Evolutionary conservation across 1,140 invertebrate species (phyloP), one percentile per base, ranked within the genome.

Genomic region (Wasmannia auropunctata): DNA sequence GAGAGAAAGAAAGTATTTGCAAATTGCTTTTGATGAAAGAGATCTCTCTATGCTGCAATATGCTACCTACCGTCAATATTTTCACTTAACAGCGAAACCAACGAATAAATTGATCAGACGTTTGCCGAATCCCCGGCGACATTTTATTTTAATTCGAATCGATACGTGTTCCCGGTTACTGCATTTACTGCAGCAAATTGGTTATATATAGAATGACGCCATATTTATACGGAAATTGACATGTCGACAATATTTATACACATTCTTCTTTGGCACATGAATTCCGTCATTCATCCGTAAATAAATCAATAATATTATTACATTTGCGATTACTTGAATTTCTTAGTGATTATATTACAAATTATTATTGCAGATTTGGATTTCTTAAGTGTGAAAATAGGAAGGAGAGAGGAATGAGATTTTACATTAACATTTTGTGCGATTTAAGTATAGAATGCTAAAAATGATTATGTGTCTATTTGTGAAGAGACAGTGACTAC

Each of bases 101-200:
- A 72, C 43, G 28, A 74, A 54, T 74, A 74, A 74, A 34, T 67
- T 67, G 63, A 40, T 74, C 69, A 74, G 19, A 74, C 28, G 28
- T 31, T 34, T n/a, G 5, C 11, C 6, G 28, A 8, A 34, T 51
- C 5, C 25, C 46, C 22, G 6, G 28, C 4, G n/a, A n/a, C 28
- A 22, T 74, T 74, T 72, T 72, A 51, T 72, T 49, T 74, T 51
- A 51, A 72, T 74, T 74, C 19, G 2, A 51, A 74, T 74, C 19
- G n/a, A 54, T 74, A 72, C 5, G 19, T 70, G 11, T 72, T 31
- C 4, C 40, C 22, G 31, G 31, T 31, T 37, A 22, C 6, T 56
- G n/a, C 5, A 74, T 54, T 74, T 74, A 56, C 34, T 40, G 19
- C 19, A 54, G 19, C 28, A 34, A 54, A 31, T 54, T 75, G 14